Conservation (phyloP, 2,797 vertebrate genomes). For the Onychomys torridus region DNA sequence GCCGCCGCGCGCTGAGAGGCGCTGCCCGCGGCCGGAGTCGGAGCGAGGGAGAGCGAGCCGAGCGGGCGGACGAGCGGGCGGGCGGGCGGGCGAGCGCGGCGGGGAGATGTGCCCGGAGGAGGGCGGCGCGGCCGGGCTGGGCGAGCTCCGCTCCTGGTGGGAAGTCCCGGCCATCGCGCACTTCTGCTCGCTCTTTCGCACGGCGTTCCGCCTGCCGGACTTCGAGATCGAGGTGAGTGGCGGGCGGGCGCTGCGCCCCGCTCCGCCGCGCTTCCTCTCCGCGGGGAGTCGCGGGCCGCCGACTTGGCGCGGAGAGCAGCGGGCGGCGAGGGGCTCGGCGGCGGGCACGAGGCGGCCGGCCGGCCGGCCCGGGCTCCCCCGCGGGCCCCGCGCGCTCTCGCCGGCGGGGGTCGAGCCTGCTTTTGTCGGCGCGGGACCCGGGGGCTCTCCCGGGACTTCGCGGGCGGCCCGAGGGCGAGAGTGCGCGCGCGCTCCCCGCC, state of each 20-base stretch:
- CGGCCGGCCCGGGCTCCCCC: background rate
- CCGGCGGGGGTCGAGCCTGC: constrained; percentile 22
- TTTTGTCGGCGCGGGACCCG: constrained; percentile 56
- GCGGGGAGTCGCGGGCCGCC: background rate
- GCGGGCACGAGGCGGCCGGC: background rate
- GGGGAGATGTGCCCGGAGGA: constrained; percentile 79
- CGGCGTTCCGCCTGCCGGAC: constrained; percentile 97
- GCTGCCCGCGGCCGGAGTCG: constrained; percentile 77
- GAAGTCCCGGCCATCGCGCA: constrained; percentile 99
- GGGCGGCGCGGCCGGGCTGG: constrained; percentile 88
- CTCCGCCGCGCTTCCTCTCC: background rate
- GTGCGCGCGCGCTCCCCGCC: constrained; percentile 49
- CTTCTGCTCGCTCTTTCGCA: constrained; percentile 98
- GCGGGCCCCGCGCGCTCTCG: background rate
- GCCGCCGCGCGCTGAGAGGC: constrained; percentile 67
- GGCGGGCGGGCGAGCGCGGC: constrained; percentile 55
- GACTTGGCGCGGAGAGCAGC: background rate
- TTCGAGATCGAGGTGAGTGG: constrained; percentile 97
- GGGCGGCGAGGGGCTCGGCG: background rate
- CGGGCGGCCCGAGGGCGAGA: background rate
- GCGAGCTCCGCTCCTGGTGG: constrained; percentile 98
- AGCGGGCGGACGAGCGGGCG: background rate
- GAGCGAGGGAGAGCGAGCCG: constrained; percentile 57
- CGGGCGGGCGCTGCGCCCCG: background rate
- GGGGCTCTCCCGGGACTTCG: constrained; percentile 58